phyloP scores from a whole-genome alignment of 2,797 vertebrate genomes.

The Crypturellus tataupa region DNA sequence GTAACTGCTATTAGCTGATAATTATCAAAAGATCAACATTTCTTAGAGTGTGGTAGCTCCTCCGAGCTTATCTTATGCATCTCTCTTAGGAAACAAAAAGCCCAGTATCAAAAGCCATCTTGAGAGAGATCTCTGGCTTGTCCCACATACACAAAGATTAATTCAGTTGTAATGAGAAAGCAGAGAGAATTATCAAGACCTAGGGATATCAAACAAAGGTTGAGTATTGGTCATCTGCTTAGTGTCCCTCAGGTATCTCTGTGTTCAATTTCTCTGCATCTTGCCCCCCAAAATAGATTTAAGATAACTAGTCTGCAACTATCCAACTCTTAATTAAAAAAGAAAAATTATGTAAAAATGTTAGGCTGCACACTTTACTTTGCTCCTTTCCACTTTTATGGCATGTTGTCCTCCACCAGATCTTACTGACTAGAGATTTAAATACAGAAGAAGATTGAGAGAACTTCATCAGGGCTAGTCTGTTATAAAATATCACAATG shows the following conservation, averaged over 20 bases:
- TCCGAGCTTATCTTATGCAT: not conserved
- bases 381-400: not conserved
- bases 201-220: not conserved
- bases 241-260: not conserved
- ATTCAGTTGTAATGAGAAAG: not conserved
- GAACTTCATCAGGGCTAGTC: not conserved
- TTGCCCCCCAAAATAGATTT: not conserved
- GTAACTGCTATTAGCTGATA: not conserved
- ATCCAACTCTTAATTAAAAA: not conserved
- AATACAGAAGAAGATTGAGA: not conserved
- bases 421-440: not conserved
- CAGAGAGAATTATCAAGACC: not conserved
- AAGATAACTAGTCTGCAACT: not conserved
- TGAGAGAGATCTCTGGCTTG: not conserved
- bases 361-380: not conserved
- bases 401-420: not conserved
- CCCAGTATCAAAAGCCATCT: not conserved
- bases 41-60: not conserved
- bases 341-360: not conserved
- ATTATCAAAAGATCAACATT: not conserved
- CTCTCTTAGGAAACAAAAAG: not conserved
- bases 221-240: not conserved
- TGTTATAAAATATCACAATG: no score
- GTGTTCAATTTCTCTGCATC: not conserved
- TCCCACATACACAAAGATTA: rapidly evolving